These are phyloP conservation scores for Martes flavigula DNA, from an alignment of 2,797 vertebrate genomes.

Conservation along the genomic window DNA sequence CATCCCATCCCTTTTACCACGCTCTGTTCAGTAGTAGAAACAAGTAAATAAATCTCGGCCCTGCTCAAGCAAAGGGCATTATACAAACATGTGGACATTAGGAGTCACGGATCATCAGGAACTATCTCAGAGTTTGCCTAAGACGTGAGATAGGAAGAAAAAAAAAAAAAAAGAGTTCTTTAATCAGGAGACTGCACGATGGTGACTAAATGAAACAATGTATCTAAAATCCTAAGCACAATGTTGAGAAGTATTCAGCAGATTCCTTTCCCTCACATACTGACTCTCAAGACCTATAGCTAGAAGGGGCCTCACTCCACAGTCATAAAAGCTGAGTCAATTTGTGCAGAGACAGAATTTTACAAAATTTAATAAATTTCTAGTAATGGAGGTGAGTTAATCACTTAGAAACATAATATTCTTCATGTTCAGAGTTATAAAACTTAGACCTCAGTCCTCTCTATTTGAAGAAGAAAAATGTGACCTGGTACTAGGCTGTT, in stretches of 20 bases:
- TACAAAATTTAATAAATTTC: constrained; percentile 43
- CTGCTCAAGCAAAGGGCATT: not conserved
- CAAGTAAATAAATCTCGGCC: not conserved
- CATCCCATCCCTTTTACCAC: not conserved
- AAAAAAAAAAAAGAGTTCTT: not conserved
- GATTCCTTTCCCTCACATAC: not conserved
- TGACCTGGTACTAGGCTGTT: not conserved
- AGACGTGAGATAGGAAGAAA: not conserved
- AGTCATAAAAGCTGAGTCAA: not conserved
- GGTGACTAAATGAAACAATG: not conserved
- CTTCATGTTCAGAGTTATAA: constrained; percentile 32
- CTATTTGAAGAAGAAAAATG: constrained; percentile 52
- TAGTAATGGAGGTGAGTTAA: constrained; percentile 12
- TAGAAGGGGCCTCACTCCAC: not conserved
- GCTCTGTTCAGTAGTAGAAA: not conserved
- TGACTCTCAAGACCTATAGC: not conserved
- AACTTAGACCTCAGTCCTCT: not conserved
- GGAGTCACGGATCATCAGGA: accelerated
- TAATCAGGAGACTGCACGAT: not conserved
- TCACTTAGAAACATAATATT: constrained; percentile 49
- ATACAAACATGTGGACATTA: not conserved
- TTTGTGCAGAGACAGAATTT: not conserved
- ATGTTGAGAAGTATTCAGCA: not conserved
- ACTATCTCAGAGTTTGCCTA: not conserved
- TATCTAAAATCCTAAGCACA: not conserved